These are phyloP conservation scores for Balanococcus diminutus DNA, from an alignment of 2,888 invertebrate species.

Conservation along the genomic window DNA sequence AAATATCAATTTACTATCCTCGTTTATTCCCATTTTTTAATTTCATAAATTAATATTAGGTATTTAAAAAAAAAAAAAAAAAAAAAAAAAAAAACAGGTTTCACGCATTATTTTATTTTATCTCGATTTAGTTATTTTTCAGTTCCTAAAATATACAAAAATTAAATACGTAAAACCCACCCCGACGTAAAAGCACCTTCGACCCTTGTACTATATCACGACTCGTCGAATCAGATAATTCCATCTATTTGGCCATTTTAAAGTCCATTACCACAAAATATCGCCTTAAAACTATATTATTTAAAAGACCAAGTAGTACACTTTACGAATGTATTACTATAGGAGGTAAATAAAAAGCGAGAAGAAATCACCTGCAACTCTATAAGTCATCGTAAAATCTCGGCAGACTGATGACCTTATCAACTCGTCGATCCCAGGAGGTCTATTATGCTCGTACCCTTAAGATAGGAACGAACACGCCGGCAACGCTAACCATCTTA, in stretches of 20 bases:
- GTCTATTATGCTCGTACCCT: conserved; percentile 11
- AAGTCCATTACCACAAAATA: conserved; percentile 14
- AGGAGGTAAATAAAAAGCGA: neutral
- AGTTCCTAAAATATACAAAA: neutral
- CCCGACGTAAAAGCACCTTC: neutral
- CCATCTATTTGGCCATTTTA: neutral
- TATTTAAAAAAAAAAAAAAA: too few species aligned
- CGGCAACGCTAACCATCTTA: conserved; percentile 41
- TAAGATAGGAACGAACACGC: neutral
- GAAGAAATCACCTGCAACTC: conserved; percentile 36
- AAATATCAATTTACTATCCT: too few species aligned
- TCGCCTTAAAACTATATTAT: neutral
- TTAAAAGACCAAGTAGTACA: neutral
- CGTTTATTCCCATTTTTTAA: too few species aligned
- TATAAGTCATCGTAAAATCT: conserved; percentile 42
- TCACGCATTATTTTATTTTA: too few species aligned
- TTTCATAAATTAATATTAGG: too few species aligned
- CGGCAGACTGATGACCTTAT: conserved; percentile 44
- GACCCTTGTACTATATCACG: neutral
- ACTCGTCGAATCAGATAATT: neutral
- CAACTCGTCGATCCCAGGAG: conserved; percentile 10
- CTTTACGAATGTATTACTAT: conserved; percentile 26
- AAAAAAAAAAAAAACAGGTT: too few species aligned
- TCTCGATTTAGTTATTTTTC: too few species aligned
- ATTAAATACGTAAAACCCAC: neutral